Base-by-base conservation (phyloP, 2,888 invertebrate species). In the Terebella lapidaria region DNA sequence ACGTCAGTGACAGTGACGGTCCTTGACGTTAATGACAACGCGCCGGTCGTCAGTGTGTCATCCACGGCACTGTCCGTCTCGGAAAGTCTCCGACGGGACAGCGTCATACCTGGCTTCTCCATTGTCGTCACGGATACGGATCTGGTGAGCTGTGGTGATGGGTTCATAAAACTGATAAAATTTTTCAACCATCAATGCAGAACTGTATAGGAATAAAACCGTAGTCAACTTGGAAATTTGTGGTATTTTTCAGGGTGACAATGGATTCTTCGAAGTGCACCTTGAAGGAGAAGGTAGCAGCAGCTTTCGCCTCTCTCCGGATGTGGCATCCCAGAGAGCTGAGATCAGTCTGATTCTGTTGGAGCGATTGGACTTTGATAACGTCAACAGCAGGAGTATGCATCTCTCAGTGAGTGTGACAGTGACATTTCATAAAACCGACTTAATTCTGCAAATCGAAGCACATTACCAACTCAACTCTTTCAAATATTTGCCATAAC, bases 21-120 rank as follows among this genome's bases (percentile, higher is more conserved):
- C 47, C 60, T 35, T 2, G 75, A 76, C 57, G 60, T 66, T 18
- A 75, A 76, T 59, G 75, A 76, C 65, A 73, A 75, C 58, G 57
- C 58, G 15, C 76, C 76, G 3, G 56, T 63, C 26, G 74, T 74
- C 57, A 59, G 55, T 15, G 56, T 59, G 20, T 47, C 61, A 3
- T 24, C 22, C 24, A 59, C 58, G 49, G 49, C 22, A 5, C 5
- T 49, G 24, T 20, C 49, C 5, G 22, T 49, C 18, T 24, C 18
- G 15, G 49, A 49, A 49, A 24, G 24, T 35, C 35, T 35, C 35
- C 35, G 10, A 10, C 35, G 35, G 18, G 35, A 35, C 35, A 35
- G 10, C 35, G 35, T 18, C 35, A 35, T 35, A 10, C 35, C 35
- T 15, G 35, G 18, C 10, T 18, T 35, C 35, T 15, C 10, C 35